A percentile compares a stretch with the other conserved stretches of the same genome.
phyloP scores from a whole-genome alignment of 2,888 invertebrate species.

The Galerucella nymphaeae region DNA sequence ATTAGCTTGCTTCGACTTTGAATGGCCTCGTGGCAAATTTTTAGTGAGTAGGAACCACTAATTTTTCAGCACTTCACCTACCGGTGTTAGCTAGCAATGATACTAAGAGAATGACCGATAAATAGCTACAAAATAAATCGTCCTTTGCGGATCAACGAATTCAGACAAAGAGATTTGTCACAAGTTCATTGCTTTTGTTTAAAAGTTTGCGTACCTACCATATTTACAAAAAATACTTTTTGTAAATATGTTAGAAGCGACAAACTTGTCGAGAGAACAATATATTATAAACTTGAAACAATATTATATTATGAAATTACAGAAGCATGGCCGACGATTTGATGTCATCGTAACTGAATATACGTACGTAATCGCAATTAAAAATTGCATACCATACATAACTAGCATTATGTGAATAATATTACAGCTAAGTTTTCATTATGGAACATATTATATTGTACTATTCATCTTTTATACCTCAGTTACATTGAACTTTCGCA shows the following conservation, averaged over 20 bases:
- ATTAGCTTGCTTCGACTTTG: no score
- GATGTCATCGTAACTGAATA: conserved; percentile 2
- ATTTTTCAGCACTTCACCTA: background rate
- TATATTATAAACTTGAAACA: no score
- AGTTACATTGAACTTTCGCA: conserved; percentile 34
- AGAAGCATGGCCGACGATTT: no score
- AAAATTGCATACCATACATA: background rate
- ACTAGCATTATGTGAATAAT: background rate
- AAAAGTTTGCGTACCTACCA: no score
- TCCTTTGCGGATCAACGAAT: conserved; percentile 1
- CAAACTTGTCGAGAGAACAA: no score
- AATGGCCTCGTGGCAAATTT: no score
- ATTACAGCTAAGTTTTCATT: conserved; percentile 6
- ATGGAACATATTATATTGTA: conserved; percentile 21
- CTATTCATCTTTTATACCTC: conserved; percentile 14
- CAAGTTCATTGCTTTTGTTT: conserved; percentile 1
- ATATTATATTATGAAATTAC: no score
- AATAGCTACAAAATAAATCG: background rate
- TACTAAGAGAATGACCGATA: background rate
- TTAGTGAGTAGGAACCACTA: no score
- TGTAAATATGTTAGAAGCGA: no score
- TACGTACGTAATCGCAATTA: background rate
- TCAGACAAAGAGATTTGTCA: background rate
- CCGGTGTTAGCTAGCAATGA: background rate
- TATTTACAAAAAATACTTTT: no score